Base-by-base conservation (phyloP, 1,140 invertebrate species). In the Cyclargus thomasi region DNA sequence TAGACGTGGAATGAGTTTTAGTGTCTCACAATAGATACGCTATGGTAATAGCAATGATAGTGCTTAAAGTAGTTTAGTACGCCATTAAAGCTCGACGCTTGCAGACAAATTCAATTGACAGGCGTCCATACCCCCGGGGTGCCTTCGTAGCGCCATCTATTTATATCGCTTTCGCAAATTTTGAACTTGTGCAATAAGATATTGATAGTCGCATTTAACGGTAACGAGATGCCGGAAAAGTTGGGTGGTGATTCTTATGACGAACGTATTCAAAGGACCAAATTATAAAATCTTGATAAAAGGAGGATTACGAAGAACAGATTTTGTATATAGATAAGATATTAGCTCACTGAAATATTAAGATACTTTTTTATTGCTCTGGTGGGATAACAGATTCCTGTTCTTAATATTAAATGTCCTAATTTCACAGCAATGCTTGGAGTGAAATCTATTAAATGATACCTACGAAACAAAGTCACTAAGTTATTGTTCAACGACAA, bases 41-140 rank as follows among this genome's bases (percentile, higher is more conserved):
- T 81, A 83, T 83, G 78, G 81, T 82, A 83, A 83, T 81, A 82
- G 80, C 80, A 83, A 78, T 85, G 80, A 80, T 80, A 79, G 76
- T 78, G 77, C 79, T 79, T 65, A 82, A 81, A 70, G 68, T 79
- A 86, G 83, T 85, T 87, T 87, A 86, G 77, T 82, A 70, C 77
- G 80, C 79, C 81, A 83, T 87, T 87, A 86, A 86, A 81, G 74
- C 76, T 72, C 77, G 76, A 74, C 79, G 85, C 80, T 83, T 79
- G 87, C 85, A 88, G 86, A 90, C 87, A 90, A 90, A 90, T 86
- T 88, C 84, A 90, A 88, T 88, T 87, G 85, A 82, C 87, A 83
- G 75, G 81, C 79, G 80, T 82, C 80, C 81, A 73, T 65, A 76
- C 76, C 78, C 78, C 80, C 67, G 81, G 80, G 82, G 75, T 77